Percentiles rank a stretch among this genome's conserved stretches.
Evolutionary conservation across 2,113 vertebrate genomes (phyloP).

Genomic region (Callopanchax toddi): DNA sequence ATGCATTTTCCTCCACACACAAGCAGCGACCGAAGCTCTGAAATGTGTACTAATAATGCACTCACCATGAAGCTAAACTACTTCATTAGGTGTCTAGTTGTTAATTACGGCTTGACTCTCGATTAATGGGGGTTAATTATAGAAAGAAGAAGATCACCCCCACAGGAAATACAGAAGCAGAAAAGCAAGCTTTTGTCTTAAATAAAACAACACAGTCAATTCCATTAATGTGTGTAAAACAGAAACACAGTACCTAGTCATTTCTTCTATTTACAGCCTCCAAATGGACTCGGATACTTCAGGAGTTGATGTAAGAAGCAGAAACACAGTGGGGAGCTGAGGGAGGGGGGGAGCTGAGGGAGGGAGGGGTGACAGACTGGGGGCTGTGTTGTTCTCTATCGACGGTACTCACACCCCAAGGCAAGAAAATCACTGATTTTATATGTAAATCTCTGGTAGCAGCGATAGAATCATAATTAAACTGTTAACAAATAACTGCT

Average conservation of each 20-base stretch:
- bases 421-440: constrained; percentile 46
- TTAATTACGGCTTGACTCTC: constrained; percentile 81
- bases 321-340: constrained; percentile 8
- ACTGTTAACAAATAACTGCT: constrained; percentile 43
- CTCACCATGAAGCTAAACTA: constrained; percentile 66
- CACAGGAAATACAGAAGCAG: constrained; percentile 52
- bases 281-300: constrained; percentile 63
- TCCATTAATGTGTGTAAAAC: constrained; percentile 60
- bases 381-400: constrained; percentile 39
- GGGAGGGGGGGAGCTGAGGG: constrained; percentile 10
- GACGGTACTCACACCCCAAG: constrained; percentile 12
- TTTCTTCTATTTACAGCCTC: constrained; percentile 61
- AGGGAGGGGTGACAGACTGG: constrained; percentile 30
- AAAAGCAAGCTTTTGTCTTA: constrained; percentile 55
- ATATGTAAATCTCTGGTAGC: constrained; percentile 38
- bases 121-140: constrained; percentile 82
- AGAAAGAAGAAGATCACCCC: constrained; percentile 61
- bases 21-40: constrained; percentile 40
- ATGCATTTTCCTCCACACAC: constrained; percentile 22
- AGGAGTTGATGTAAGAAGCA: constrained; percentile 65
- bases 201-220: constrained; percentile 63
- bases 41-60: constrained; percentile 62
- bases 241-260: constrained; percentile 53
- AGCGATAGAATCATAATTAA: constrained; percentile 36
- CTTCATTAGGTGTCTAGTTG: constrained; percentile 79